These are phyloP conservation scores for Peromyscus polionotus DNA, from an alignment of 2,113 vertebrate species.

Conservation along the genomic window DNA sequence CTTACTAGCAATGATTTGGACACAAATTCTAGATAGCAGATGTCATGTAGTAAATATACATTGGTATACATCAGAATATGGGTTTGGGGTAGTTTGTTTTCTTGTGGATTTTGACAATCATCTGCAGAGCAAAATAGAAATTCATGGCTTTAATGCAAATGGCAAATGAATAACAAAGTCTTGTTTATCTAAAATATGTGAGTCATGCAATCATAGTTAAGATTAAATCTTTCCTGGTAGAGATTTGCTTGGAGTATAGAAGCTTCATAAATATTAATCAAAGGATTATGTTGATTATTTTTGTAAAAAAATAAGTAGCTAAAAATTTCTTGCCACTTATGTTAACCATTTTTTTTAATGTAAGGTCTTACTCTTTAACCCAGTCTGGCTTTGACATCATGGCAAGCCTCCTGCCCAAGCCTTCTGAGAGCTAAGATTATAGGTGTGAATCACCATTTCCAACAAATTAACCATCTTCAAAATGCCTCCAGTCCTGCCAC, in stretches of 20 bases:
- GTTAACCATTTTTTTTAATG: neutral
- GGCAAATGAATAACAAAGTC: neutral
- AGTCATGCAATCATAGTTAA: neutral
- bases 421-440: neutral
- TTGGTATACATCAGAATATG: neutral
- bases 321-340: neutral
- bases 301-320: neutral
- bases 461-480: neutral
- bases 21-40: slow-evolving; percentile 14
- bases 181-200: slow-evolving; percentile 4
- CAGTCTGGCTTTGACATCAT: neutral
- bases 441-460: neutral
- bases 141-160: neutral
- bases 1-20: neutral
- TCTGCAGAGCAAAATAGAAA: slow-evolving; percentile 22
- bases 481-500: neutral
- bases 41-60: neutral
- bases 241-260: neutral
- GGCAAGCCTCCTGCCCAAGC: neutral
- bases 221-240: neutral
- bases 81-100: neutral
- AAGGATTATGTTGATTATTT: neutral
- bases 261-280: slow-evolving; percentile 17
- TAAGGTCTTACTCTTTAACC: neutral
- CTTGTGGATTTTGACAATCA: neutral